phyloP scores from a whole-genome alignment of 2,797 vertebrate genomes.

The Graptemys geographica region DNA sequence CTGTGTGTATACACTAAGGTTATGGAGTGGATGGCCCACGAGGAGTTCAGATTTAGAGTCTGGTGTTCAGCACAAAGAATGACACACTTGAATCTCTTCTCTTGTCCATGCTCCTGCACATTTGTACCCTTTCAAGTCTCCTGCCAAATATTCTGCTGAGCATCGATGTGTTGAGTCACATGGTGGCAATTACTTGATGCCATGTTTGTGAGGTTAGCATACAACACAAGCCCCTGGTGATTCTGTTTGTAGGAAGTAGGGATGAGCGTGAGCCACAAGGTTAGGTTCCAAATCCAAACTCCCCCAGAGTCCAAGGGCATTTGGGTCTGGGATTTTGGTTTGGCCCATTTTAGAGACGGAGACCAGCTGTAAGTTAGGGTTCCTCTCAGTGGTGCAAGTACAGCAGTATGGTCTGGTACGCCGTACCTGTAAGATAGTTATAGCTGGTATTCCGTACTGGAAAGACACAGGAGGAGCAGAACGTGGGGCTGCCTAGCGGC shows the following conservation, averaged over 20 bases:
- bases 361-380: background rate
- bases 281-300: background rate
- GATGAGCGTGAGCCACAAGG: background rate
- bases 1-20: no score
- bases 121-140: background rate
- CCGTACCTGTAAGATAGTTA: no score
- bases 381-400: background rate
- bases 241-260: fast-evolving
- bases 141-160: background rate
- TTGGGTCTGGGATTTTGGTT: background rate
- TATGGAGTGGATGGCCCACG: background rate
- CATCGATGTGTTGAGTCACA: background rate
- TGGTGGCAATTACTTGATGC: background rate
- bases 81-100: background rate
- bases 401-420: no score
- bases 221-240: background rate
- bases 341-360: background rate
- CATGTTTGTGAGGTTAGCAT: background rate
- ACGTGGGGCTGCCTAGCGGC: no score
- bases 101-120: background rate
- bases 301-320: background rate
- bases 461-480: no score
- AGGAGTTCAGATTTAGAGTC: background rate
- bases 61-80: background rate
- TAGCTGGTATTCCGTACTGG: no score